Evolutionary conservation across 2,113 vertebrate species (phyloP).

Genomic region (Murina feae): DNA sequence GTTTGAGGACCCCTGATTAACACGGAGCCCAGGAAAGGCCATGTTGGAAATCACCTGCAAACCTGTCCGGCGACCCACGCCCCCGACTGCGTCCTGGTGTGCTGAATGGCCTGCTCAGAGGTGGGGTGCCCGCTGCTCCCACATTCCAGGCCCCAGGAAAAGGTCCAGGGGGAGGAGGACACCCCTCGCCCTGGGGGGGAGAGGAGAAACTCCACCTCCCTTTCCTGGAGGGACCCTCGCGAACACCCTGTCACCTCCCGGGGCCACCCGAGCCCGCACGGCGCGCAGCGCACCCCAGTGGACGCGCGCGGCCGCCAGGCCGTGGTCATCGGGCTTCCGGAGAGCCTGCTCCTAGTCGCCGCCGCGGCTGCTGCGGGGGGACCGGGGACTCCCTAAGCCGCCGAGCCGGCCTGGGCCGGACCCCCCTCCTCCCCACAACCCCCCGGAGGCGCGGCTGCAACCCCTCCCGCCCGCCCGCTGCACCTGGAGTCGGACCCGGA

Average conservation of each 20-base stretch:
- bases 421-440: no score
- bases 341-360: background rate
- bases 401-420: background rate
- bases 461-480: background rate
- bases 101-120: background rate
- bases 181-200: background rate
- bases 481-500: constrained; percentile 39
- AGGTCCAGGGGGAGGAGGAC: no score
- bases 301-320: background rate
- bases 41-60: background rate
- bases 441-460: background rate
- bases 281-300: constrained; percentile 70
- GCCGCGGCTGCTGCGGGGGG: background rate
- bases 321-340: constrained; percentile 21
- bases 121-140: no score
- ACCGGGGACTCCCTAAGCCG: background rate
- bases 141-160: background rate
- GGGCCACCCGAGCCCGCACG: background rate
- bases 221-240: background rate
- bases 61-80: background rate
- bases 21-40: background rate
- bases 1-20: no score
- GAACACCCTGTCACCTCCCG: background rate
- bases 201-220: background rate
- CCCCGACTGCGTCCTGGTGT: background rate